Percentiles rank a stretch among this genome's conserved stretches.
Conservation (phyloP, 2,888 invertebrate species). For the Papilio elwesi region DNA sequence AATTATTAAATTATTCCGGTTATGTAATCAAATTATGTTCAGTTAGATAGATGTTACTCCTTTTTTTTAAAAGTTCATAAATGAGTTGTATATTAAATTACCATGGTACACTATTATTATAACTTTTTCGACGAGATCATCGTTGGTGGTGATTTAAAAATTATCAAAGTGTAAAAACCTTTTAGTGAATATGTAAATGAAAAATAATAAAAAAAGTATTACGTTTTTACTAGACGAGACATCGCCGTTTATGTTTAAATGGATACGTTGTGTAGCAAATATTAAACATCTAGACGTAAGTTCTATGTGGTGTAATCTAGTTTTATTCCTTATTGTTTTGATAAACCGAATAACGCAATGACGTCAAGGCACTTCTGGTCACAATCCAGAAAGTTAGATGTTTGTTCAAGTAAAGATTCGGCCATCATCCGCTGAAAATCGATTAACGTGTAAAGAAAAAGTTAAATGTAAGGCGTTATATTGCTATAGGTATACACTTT, state of each 20-base stretch:
- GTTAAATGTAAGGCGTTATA: too few species aligned
- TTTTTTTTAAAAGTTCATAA: neutral
- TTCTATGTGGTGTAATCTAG: neutral
- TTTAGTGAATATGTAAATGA: too few species aligned
- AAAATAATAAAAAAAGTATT: too few species aligned
- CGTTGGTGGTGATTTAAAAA: too few species aligned
- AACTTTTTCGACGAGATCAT: neutral
- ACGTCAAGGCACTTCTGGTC: neutral
- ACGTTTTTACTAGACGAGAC: too few species aligned
- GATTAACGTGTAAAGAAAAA: too few species aligned
- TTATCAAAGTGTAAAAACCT: too few species aligned
- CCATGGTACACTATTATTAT: neutral
- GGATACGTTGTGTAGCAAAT: neutral
- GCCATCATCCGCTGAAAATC: too few species aligned
- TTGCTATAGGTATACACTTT: too few species aligned
- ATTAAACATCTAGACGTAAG: neutral
- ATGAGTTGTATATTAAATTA: neutral
- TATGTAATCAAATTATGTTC: neutral
- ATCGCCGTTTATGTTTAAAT: neutral
- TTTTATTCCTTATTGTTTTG: neutral
- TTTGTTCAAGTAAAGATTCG: too few species aligned
- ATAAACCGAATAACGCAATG: neutral
- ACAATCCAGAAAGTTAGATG: neutral
- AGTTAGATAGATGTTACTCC: neutral
- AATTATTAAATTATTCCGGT: neutral